phyloP scores from a whole-genome alignment of 1,140 invertebrate species.

The Mya arenaria region DNA sequence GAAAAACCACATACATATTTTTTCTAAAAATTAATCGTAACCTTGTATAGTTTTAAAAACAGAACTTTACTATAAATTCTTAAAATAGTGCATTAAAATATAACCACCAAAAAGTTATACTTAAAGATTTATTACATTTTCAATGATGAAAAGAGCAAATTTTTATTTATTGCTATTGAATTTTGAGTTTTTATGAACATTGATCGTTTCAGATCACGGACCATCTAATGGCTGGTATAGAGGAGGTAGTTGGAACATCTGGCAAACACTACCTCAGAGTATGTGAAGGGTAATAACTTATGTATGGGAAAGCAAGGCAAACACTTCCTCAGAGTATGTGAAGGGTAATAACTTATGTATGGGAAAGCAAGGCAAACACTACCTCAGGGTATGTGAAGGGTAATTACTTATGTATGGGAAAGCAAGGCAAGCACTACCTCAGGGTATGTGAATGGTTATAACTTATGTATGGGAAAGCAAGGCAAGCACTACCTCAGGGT shows the following conservation, averaged over 20 bases:
- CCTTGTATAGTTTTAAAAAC: too few relatives aligned
- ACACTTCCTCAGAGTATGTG: constrained; percentile 89
- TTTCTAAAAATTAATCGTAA: too few relatives aligned
- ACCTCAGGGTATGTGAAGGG: background rate
- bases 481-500: background rate
- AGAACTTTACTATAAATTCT: too few relatives aligned
- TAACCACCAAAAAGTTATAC: too few relatives aligned
- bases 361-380: background rate
- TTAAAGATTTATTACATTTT: too few relatives aligned
- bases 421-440: background rate
- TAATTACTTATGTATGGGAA: background rate
- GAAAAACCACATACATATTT: too few relatives aligned
- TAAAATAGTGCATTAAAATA: too few relatives aligned
- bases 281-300: constrained; percentile 35
- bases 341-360: background rate
- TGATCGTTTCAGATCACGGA: constrained; percentile 88
- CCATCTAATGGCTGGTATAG: constrained; percentile 97
- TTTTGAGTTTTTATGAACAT: too few relatives aligned
- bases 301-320: constrained; percentile 93
- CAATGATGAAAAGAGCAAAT: too few relatives aligned
- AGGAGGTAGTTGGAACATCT: constrained; percentile 96
- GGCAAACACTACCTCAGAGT: constrained; percentile 96
- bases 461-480: background rate
- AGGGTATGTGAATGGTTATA: background rate
- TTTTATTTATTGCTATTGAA: too few relatives aligned